Base-by-base conservation (phyloP, 2,888 invertebrate genomes). In the Papilio gigon region DNA sequence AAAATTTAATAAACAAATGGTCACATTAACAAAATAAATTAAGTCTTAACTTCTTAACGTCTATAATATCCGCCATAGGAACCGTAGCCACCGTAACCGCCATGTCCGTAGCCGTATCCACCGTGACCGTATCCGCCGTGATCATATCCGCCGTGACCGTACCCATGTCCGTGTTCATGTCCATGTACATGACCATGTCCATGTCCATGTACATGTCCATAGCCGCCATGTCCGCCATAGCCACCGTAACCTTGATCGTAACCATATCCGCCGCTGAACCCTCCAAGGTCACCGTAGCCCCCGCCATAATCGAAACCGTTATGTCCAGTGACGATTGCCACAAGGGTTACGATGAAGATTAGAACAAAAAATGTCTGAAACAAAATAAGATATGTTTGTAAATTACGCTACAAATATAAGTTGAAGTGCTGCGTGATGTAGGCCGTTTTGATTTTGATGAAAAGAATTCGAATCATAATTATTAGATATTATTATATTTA, bases 21-120 rank as follows among this genome's bases (percentile, higher is more conserved):
- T 65, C 0, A 50, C 47, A 60, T 59, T 25, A 58, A n/a, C 27
- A 20, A n/a, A 27, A 42, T 44, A 44, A 35, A 22, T 25, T 35
- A 9, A 37, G 9, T 25, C 27, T 50, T 35, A 33, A 33, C 35
- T 37, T 20, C 11, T 68, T 50, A 68, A 37, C 64, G 63, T 63
- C 68, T 44, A 27, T 27, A 68, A 40, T 65, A 42, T 25, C 65
- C 67, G 0, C 67, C 67, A 30, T 35, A 68, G 12, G 60, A 60
- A 14, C 71, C 72, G 17, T 60, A 66, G 11, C 65, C 70, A 8
- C 58, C 71, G 37, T 40, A 72, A 3, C 75, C 74, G 0, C 73
- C 76, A 17, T 20, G 47, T 9, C 70, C 71, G n/a, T 62, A 44
- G 17, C 44, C 35, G 22, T 50, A 22, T n/a, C 50, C 65, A 12